phyloP scores from a whole-genome alignment of 2,113 vertebrate genomes.

The Calonectris borealis region DNA sequence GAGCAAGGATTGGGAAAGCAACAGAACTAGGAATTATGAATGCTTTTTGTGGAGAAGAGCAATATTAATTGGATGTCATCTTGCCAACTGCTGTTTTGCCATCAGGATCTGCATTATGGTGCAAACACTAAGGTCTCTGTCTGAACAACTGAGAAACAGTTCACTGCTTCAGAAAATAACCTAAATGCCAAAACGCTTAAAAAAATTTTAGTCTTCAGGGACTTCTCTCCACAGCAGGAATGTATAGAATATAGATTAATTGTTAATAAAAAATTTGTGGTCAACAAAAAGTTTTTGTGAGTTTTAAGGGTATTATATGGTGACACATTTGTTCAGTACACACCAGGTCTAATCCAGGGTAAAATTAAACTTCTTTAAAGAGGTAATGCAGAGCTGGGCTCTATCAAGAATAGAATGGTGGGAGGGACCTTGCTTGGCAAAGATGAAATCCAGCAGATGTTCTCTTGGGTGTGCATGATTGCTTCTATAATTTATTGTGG shows the following conservation, averaged over 20 bases:
- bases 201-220: background rate
- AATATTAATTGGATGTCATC: background rate
- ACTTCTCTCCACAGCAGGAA: background rate
- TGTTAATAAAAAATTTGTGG: background rate
- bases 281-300: background rate
- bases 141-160: conserved; percentile 17
- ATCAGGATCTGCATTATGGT: conserved; percentile 3
- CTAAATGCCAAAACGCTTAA: background rate
- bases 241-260: background rate
- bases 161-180: conserved; percentile 52
- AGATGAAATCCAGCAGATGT: background rate
- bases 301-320: background rate
- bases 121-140: conserved; percentile 33
- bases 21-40: background rate
- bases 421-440: background rate
- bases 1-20: background rate
- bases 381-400: background rate
- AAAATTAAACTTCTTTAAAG: background rate
- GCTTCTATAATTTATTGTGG: background rate
- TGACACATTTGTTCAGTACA: background rate
- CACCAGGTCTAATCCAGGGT: background rate
- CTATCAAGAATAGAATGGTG: background rate
- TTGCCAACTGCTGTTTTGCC: conserved; percentile 37
- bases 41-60: background rate
- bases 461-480: background rate